These are phyloP conservation scores for Episyrphus balteatus DNA, from an alignment of 1,140 invertebrate species.

Conservation along the genomic window DNA sequence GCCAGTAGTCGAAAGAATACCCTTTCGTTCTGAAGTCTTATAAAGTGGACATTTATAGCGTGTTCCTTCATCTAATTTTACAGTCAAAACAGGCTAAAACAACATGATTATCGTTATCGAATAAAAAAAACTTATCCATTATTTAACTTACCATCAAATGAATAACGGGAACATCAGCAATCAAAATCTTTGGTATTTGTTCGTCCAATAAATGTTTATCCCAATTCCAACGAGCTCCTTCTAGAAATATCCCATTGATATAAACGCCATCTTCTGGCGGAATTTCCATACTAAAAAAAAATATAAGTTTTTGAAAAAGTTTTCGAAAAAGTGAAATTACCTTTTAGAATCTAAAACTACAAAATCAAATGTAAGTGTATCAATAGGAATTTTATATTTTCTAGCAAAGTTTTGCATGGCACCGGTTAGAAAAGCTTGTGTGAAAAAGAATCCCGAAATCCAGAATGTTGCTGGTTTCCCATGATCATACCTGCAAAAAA, in stretches of 20 bases:
- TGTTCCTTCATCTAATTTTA: conserved; percentile 42
- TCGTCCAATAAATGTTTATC: conserved; percentile 51
- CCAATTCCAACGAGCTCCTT: conserved; percentile 74
- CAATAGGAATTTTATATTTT: conserved; percentile 77
- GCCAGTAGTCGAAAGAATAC: conserved; percentile 74
- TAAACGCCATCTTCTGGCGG: conserved; percentile 65
- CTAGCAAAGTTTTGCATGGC: conserved; percentile 86
- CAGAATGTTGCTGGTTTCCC: conserved; percentile 77
- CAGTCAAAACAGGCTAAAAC: conserved; percentile 40
- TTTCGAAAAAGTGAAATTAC: conserved; percentile 13
- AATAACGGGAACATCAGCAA: conserved; percentile 66
- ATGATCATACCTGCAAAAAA: conserved; percentile 39
- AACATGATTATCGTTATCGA: background rate
- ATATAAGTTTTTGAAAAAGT: background rate
- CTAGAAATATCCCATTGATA: conserved; percentile 71
- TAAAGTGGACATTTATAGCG: conserved; percentile 76
- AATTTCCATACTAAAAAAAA: conserved; percentile 7
- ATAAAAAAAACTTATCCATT: too few relatives aligned
- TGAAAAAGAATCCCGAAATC: conserved; percentile 92
- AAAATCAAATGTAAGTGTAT: conserved; percentile 73
- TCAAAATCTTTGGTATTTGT: conserved; percentile 69
- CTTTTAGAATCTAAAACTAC: conserved; percentile 46
- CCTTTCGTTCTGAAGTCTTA: conserved; percentile 74
- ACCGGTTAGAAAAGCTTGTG: conserved; percentile 86
- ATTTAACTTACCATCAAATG: conserved; percentile 44